A percentile compares a stretch with the other conserved stretches of the same genome.
Evolutionary conservation across 2,797 vertebrate genomes (phyloP).

Genomic region (Onychomys torridus): DNA sequence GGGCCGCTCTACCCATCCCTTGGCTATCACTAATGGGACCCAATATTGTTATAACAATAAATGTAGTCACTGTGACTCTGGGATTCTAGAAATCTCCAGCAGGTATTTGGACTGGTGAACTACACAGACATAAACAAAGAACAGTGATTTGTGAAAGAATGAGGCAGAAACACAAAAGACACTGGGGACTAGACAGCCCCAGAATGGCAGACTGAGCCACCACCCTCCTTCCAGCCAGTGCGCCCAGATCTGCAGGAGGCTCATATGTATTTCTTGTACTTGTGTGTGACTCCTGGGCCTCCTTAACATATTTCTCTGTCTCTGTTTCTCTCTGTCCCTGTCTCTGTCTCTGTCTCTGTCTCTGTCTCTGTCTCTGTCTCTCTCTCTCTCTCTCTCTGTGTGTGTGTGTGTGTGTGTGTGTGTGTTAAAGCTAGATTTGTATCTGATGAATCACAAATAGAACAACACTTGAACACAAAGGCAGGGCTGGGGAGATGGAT

Average conservation of each 20-base stretch:
- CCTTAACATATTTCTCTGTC: background rate
- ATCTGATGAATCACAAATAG: background rate
- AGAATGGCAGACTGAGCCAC: no score
- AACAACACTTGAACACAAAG: background rate
- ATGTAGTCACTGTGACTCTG: background rate
- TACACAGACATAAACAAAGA: background rate
- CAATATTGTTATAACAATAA: background rate
- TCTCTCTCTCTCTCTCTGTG: no score
- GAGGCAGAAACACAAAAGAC: background rate
- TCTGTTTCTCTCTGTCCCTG: no score
- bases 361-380: no score
- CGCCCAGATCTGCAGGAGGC: background rate
- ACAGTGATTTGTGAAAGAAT: background rate
- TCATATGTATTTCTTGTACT: background rate
- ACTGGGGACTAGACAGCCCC: background rate
- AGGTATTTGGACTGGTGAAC: background rate
- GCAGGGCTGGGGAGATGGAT: background rate
- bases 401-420: background rate
- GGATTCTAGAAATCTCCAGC: background rate
- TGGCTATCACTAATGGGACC: background rate
- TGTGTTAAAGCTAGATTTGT: background rate
- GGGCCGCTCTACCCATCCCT: background rate
- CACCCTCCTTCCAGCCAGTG: fast-evolving
- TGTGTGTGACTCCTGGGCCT: background rate
- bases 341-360: no score